Conservation (phyloP, 2,797 vertebrate species). For the Gallinago nigripennis region DNA sequence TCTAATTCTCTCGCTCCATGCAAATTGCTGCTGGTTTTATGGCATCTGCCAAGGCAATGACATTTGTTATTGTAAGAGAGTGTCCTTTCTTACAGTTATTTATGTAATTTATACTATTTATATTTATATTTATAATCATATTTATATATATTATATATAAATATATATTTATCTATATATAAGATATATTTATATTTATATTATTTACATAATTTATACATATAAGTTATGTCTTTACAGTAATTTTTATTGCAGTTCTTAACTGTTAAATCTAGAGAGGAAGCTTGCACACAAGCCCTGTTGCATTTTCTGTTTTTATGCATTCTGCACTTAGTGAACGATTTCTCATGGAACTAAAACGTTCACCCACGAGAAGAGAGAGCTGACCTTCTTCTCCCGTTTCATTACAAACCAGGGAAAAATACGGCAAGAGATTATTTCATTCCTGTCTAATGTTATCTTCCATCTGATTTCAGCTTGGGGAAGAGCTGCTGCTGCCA, state of each 20-base stretch:
- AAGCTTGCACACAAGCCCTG: neutral
- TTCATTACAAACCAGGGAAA: neutral
- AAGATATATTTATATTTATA: no score
- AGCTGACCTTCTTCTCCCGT: neutral
- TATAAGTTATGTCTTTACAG: neutral
- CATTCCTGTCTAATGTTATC: neutral
- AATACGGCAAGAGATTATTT: neutral
- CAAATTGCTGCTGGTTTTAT: neutral
- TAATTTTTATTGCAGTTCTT: neutral
- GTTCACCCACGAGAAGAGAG: neutral
- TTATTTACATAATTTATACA: no score
- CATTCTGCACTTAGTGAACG: neutral
- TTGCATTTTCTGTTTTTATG: neutral
- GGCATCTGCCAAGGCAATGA: neutral
- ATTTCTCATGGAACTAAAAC: neutral
- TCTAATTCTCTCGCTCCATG: neutral
- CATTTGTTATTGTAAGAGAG: neutral
- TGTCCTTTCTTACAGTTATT: neutral
- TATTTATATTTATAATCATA: no score
- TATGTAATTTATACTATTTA: no score
- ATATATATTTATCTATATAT: no score
- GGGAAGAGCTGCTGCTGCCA: constrained; percentile 69
- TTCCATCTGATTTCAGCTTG: constrained; percentile 63
- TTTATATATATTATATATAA: no score
- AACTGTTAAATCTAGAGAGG: neutral